These are phyloP conservation scores for Lepetodrilus schrolli DNA, from an alignment of 2,888 invertebrate species.

Conservation along the genomic window DNA sequence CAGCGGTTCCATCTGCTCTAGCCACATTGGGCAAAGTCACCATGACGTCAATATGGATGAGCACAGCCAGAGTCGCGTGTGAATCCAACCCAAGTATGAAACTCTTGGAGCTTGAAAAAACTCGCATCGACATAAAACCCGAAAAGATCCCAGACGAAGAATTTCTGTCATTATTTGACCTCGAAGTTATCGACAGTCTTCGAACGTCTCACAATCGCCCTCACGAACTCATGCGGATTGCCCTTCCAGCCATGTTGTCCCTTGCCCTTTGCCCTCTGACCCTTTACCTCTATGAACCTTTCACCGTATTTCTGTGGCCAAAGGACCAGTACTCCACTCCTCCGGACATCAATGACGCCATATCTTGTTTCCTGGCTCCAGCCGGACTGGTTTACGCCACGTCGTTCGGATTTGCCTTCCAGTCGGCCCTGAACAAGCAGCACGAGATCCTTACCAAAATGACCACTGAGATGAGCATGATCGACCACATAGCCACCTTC, in stretches of 20 bases:
- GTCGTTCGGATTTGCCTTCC: constrained; percentile 66
- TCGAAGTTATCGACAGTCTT: constrained; percentile 54
- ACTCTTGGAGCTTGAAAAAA: constrained; percentile 7
- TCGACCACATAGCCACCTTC: constrained; percentile 65
- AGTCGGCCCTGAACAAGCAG: constrained; percentile 60
- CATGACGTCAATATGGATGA: background rate
- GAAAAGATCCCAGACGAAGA: constrained; percentile 8
- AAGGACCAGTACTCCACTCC: constrained; percentile 35
- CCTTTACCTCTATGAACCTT: constrained; percentile 58
- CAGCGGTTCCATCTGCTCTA: constrained; percentile 18
- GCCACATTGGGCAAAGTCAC: constrained; percentile 14
- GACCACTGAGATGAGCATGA: constrained; percentile 58
- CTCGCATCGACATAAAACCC: too few species aligned
- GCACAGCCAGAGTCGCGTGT: background rate
- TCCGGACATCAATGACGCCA: constrained; percentile 66
- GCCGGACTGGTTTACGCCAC: constrained; percentile 68
- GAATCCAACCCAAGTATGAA: background rate
- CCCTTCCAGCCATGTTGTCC: constrained; percentile 59
- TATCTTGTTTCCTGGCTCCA: constrained; percentile 65
- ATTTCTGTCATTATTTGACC: constrained; percentile 56
- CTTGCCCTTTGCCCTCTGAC: constrained; percentile 60
- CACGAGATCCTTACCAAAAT: constrained; percentile 55
- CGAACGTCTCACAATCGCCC: constrained; percentile 49
- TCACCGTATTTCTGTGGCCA: constrained; percentile 56
- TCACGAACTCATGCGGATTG: constrained; percentile 53